Conservation (phyloP, 2,113 vertebrate species). For the Erythrolamprus reginae region DNA sequence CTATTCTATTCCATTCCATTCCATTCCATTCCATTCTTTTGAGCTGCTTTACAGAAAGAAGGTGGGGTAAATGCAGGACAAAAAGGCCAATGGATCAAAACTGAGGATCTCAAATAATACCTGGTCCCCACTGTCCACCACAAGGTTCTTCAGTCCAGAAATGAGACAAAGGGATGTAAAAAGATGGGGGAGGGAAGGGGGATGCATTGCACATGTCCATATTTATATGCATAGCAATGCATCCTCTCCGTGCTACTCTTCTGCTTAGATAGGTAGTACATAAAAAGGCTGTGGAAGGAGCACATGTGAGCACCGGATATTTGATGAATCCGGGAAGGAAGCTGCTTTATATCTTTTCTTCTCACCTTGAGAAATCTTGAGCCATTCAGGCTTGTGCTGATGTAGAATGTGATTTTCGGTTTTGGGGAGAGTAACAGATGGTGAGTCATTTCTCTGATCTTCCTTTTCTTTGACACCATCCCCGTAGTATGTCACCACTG, state of each 20-base stretch:
- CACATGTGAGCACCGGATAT: neutral
- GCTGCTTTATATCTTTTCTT: neutral
- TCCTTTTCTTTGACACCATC: neutral
- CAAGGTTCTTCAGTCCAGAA: neutral
- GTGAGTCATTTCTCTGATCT: neutral
- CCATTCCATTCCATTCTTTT: no score
- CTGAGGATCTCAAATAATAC: neutral
- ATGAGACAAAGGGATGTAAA: neutral
- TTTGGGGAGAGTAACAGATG: neutral
- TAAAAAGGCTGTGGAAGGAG: neutral
- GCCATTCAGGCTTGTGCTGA: neutral
- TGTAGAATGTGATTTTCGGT: neutral
- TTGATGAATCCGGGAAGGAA: neutral
- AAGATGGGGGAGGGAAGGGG: neutral
- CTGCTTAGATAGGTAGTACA: neutral
- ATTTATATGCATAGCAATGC: neutral
- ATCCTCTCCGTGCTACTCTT: neutral
- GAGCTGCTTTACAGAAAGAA: neutral
- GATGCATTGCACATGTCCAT: neutral
- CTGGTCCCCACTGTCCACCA: neutral
- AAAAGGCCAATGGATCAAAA: neutral
- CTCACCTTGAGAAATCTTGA: neutral
- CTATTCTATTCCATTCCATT: no score
- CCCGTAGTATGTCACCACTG: accelerated
- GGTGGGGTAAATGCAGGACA: neutral